Base-by-base conservation (phyloP, 2,888 invertebrate genomes). In the Lithosia quadra region DNA sequence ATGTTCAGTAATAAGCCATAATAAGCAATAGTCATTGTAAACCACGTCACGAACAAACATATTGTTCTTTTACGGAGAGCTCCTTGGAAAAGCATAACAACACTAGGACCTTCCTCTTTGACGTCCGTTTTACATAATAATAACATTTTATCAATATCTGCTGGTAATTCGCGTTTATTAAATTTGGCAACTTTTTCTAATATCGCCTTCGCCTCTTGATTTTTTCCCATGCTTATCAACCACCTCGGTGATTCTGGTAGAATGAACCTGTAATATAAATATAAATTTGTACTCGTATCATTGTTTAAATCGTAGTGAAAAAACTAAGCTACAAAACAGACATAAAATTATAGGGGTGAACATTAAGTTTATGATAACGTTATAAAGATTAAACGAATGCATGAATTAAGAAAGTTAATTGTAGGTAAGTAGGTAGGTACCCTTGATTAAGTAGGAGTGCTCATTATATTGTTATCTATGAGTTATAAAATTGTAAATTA, bases 211-310 rank as follows among this genome's bases (percentile, higher is more conserved):
- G 97, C 97, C 91, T 97, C 96, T 72, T 96, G 95, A n/a, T 96
- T 96, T 75, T 96, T 95, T 33, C 97, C 97, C 95, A 97, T 96
- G 55, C 97, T 96, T 64, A 97, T 89, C 43, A 97, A 90, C 97
- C 97, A 97, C 84, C 97, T 95, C 0, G 97, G 97, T 2, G 97
- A 97, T 95, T 97, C 97, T n/a, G 97, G 97, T 68, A 97, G 90
- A 49, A 97, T 92, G 91, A 96, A 97, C 96, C 97, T 97, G 86
- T 67, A 90, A 91, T 57, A 57, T 39, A 61, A n/a, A 63, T 43
- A 56, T 33, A 28, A 18, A 24, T 60, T 1, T 68, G 28, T 4
- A 28, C 3, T 5, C n/a, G 63, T 63, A 28, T 53, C n/a, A 53
- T 10, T 22, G 5, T 61, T 36, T 53, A 22, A 49, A 43, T 22